Base-by-base conservation (phyloP, 2,888 invertebrate species). In the Neoascia interrupta region DNA sequence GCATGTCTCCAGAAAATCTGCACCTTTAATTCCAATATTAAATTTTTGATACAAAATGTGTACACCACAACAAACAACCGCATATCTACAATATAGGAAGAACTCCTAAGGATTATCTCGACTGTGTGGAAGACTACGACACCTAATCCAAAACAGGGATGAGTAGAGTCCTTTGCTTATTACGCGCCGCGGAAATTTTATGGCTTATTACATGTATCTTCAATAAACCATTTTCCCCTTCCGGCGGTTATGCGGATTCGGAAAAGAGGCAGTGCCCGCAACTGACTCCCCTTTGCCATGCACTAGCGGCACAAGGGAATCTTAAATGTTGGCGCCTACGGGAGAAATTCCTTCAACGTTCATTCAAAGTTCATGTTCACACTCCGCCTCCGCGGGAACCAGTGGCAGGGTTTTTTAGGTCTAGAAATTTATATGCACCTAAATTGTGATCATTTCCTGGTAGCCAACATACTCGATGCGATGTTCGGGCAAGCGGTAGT, bases 351-450 rank as follows among this genome's bases (percentile, higher is more conserved):
- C 43, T 72, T 64, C 58, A 64, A 53, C 58, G 75, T 75, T n/a
- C n/a, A 70, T 72, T 66, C 70, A 72, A 60, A 76, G 64, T 76
- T 68, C 60, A 60, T 70, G 75, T 61, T 70, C 69, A 36, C 64
- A 72, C 64, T 70, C 70, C 70, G 39, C 76, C 70, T 45, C 5
- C n/a, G n/a, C n/a, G n/a, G n/a, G n/a, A n/a, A n/a, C n/a, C n/a
- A n/a, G n/a, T n/a, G n/a, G n/a, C 8, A 54, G 31, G 31, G 18
- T 61, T 68, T 51, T 56, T 43, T 19, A 53, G 51, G 76, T 69
- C 39, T 66, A 34, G 45, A 45, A 75, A 58, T 56, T 76, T 76
- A 13, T 21, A 63, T 56, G 39, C 41, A 58, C 36, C 53, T 76
- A 76, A 76, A 70, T 76, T 72, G 72, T 76, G 70, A 72, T 76